A percentile compares a stretch with the other conserved stretches of the same genome.
Conservation (phyloP, 2,113 vertebrate species). For the Trematomus loennbergii region DNA sequence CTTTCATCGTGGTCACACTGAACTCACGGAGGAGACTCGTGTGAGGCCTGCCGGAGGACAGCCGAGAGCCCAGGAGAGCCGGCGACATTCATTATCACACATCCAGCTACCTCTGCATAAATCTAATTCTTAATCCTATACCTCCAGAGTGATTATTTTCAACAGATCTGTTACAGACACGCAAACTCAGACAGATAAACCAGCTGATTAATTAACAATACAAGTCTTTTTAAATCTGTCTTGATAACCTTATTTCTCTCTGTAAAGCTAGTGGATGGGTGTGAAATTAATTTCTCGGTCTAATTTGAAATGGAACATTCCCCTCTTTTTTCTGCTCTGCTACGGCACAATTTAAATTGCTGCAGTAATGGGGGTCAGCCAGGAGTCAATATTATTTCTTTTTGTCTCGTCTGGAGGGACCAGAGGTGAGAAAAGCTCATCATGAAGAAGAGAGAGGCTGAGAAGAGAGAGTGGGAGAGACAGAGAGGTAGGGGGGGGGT, state of each 20-base stretch:
- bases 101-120: constrained; percentile 51
- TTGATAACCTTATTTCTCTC: constrained; percentile 76
- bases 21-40: constrained; percentile 25
- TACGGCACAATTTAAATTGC: constrained; percentile 85
- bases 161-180: constrained; percentile 66
- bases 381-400: constrained; percentile 90
- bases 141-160: constrained; percentile 75
- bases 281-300: constrained; percentile 85
- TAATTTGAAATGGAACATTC: constrained; percentile 85
- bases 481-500: constrained; percentile 24
- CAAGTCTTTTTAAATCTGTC: constrained; percentile 70
- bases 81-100: constrained; percentile 68
- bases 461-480: constrained; percentile 51
- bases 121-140: constrained; percentile 78
- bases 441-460: constrained; percentile 77
- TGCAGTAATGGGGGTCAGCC: constrained; percentile 88
- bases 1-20: constrained; percentile 53
- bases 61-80: constrained; percentile 61
- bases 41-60: constrained; percentile 53
- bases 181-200: constrained; percentile 78
- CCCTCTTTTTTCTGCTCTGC: constrained; percentile 71
- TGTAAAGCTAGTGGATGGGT: constrained; percentile 75
- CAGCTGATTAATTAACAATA: constrained; percentile 86
- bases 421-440: constrained; percentile 89
- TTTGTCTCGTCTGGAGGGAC: constrained; percentile 85